Conservation (phyloP, 2,888 invertebrate genomes). For the Amblyjoppa fuscipennis region DNA sequence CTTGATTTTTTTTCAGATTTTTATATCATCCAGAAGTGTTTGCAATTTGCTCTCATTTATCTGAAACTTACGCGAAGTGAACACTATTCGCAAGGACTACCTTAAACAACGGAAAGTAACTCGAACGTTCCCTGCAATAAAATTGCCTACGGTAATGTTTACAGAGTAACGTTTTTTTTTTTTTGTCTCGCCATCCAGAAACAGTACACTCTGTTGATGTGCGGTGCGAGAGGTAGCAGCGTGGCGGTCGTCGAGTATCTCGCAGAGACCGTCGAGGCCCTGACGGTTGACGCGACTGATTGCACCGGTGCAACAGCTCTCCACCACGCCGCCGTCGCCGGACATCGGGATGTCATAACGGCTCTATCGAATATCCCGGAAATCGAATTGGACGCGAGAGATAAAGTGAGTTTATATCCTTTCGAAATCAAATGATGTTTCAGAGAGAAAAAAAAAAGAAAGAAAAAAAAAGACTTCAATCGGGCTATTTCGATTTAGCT, state of each 20-base stretch:
- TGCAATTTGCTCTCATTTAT: too few species aligned
- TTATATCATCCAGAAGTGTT: too few species aligned
- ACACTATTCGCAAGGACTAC: too few species aligned
- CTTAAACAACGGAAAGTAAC: too few species aligned
- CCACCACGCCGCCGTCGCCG: slow-evolving; percentile 91
- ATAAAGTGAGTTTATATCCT: slow-evolving; percentile 87
- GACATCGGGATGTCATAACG: slow-evolving; percentile 89
- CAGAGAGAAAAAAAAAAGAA: background rate
- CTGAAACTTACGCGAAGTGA: too few species aligned
- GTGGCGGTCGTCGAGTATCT: slow-evolving; percentile 87
- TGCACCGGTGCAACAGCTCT: slow-evolving; percentile 91
- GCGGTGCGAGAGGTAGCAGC: slow-evolving; percentile 91
- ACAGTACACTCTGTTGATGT: slow-evolving; percentile 91
- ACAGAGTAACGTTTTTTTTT: background rate
- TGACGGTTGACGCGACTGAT: slow-evolving; percentile 88
- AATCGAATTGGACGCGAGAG: slow-evolving; percentile 89
- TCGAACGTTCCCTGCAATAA: too few species aligned
- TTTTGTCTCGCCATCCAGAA: slow-evolving; percentile 86
- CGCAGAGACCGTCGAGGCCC: slow-evolving; percentile 87
- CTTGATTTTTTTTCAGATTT: too few species aligned
- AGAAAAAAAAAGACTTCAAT: slow-evolving; percentile 13
- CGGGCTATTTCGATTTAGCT: slow-evolving; percentile 9
- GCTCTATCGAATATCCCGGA: slow-evolving; percentile 87
- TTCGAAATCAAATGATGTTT: slow-evolving; percentile 21
- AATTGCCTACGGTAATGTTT: background rate